Evolutionary conservation across 2,888 invertebrate species (phyloP).

Genomic region (Copidosoma aretas): DNA sequence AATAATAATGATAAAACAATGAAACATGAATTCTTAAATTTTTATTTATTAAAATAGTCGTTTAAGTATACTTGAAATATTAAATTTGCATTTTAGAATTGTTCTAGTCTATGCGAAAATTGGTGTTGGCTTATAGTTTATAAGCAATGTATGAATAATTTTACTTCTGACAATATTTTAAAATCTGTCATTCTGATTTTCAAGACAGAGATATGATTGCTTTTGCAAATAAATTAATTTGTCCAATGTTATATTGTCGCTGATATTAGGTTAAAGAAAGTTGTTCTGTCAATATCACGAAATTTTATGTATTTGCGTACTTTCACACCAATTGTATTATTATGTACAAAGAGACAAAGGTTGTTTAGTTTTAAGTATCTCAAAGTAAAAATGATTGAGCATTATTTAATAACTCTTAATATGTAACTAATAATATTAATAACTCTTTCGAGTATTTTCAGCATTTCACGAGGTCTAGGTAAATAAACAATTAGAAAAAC

Average conservation of each 20-base stretch:
- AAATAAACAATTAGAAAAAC: conserved; percentile 10
- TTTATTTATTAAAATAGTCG: conserved; percentile 39
- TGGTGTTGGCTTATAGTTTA: conserved; percentile 32
- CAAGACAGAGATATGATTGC: conserved; percentile 8
- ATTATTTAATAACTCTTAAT: conserved; percentile 27
- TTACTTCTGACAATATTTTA: conserved; percentile 6
- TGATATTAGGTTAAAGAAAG: conserved; percentile 24
- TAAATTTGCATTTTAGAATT: conserved; percentile 26
- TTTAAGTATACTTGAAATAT: conserved; percentile 12
- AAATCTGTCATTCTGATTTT: conserved; percentile 4
- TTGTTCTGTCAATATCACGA: conserved; percentile 21
- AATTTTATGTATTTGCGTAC: conserved; percentile 26
- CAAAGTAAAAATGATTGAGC: conserved; percentile 30
- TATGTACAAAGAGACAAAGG: conserved; percentile 38
- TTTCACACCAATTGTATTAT: conserved; percentile 32
- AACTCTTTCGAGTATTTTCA: conserved; percentile 34
- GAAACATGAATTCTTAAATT: conserved; percentile 11
- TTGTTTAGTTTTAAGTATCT: conserved; percentile 42
- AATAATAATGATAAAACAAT: conserved; percentile 9
- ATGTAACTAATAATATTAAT: too few relatives aligned
- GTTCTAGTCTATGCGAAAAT: conserved; percentile 39
- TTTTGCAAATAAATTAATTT: conserved; percentile 5
- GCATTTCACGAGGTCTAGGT: conserved; percentile 33
- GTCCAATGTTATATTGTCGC: conserved; percentile 1
- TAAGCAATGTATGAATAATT: conserved; percentile 12